Percentiles rank a stretch among this genome's conserved stretches.
These are phyloP conservation scores for Molothrus aeneus DNA, from an alignment of 2,797 vertebrate genomes.

Conservation along the genomic window DNA sequence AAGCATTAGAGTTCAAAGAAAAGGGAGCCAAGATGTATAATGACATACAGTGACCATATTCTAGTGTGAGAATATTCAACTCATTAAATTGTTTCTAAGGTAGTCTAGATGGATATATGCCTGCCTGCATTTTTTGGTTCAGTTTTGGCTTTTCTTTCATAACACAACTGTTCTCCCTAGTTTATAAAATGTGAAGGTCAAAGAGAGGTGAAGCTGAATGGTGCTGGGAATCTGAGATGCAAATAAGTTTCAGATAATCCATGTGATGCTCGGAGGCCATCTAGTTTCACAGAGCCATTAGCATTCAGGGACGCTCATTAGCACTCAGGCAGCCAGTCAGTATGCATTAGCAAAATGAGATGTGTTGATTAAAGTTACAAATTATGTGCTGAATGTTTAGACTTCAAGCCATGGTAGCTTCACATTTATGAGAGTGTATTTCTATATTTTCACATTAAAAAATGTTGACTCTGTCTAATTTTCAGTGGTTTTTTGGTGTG, in stretches of 20 bases:
- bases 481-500: neutral
- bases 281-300: conserved; percentile 57
- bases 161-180: conserved; percentile 8
- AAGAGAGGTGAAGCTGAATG: conserved; percentile 64
- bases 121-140: neutral
- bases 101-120: neutral
- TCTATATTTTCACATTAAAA: neutral
- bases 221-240: conserved; percentile 61
- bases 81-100: neutral
- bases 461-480: neutral
- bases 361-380: conserved; percentile 75
- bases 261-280: conserved; percentile 40
- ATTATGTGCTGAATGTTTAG: conserved; percentile 68
- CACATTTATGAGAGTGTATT: conserved; percentile 9
- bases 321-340: conserved; percentile 62
- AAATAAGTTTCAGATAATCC: conserved; percentile 66
- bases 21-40: neutral
- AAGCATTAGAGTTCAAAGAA: neutral
- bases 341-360: conserved; percentile 72
- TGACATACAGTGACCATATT: neutral
- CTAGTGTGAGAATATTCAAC: neutral
- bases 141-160: conserved; percentile 32
- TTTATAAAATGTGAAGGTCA: conserved; percentile 71
- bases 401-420: conserved; percentile 51
- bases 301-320: conserved; percentile 69